Evolutionary conservation across 2,888 invertebrate species (phyloP), one percentile per base, ranked within the genome.

Genomic region (Pomacea canaliculata): DNA sequence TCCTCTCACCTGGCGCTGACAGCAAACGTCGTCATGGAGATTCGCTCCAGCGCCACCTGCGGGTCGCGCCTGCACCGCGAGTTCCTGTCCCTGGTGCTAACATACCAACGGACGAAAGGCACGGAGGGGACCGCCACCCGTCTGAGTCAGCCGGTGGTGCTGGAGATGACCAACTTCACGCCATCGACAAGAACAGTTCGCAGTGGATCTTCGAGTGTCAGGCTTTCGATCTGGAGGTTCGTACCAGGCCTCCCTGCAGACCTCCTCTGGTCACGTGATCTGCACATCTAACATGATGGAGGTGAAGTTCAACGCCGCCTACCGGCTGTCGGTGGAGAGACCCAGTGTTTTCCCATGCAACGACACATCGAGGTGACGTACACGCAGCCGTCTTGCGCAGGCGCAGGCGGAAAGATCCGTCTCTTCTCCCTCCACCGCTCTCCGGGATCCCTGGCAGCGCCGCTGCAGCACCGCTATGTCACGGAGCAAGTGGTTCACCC

Each of bases 201-300:
- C 63, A 63, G 13, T 48, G 73, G n/a, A 77, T 80, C 23, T 85
- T 85, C 62, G 77, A 82, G 10, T 89, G 89, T 79, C 70, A 81
- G 63, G 76, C 83, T 48, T 86, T 87, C 74, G 87, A 88, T 76
- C 79, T 85, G n/a, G 83, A 85, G 89, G 89, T 51, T 79, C 80
- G 16, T 88, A 87, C 77, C 86, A 85, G 67, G 86, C 82, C 0
- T 80, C 84, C 46, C 79, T 89, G 13, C 78, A 79, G 59, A 87
- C 88, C n/a, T 83, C 82, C 49, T 80, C 74, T 13, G 82, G 83
- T 71, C 77, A 81, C 23, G 79, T 78, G 56, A 79, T 88, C 23
- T 71, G 84, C n/a, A 71, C 77, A 48, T 87, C 87, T 78, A 84
- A 85, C 77, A 60, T 82, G 3, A 85, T 89, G 85, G 71, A 75